These are phyloP conservation scores for Sciurus niger DNA, from an alignment of 2,113 vertebrate genomes.

Conservation along the genomic window DNA sequence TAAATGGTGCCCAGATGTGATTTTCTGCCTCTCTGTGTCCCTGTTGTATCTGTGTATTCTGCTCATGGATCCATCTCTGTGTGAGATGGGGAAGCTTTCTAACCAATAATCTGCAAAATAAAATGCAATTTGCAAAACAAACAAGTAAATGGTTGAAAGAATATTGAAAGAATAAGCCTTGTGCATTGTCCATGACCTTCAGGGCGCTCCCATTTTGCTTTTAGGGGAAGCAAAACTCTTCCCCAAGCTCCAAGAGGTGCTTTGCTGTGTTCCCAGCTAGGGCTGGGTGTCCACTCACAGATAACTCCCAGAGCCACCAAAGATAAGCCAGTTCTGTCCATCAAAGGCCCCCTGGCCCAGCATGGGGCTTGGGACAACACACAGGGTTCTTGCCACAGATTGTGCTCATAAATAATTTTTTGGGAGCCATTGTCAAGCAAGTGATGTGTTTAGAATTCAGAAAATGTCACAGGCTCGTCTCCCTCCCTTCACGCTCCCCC, in stretches of 20 bases:
- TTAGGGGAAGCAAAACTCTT: neutral
- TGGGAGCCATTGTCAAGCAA: neutral
- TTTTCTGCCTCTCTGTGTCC: neutral
- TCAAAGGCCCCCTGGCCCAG: neutral
- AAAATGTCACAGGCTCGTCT: fast-evolving
- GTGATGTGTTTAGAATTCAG: neutral
- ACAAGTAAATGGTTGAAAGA: neutral
- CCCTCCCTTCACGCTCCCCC: too few species aligned
- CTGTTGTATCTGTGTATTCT: neutral
- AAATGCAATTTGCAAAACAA: slow-evolving; percentile 19
- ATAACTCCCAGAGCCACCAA: fast-evolving
- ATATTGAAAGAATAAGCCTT: neutral
- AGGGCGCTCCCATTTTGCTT: neutral
- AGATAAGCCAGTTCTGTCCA: neutral
- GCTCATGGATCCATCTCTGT: neutral
- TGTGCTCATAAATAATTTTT: fast-evolving
- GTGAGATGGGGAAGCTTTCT: neutral
- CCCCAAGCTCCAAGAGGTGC: too few species aligned
- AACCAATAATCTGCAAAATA: neutral
- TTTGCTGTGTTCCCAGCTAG: neutral
- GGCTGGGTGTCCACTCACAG: neutral
- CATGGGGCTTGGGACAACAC: fast-evolving
- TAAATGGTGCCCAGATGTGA: too few species aligned
- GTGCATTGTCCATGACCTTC: neutral
- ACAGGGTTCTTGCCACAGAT: fast-evolving